Conservation (phyloP, 2,888 invertebrate genomes). For the Calameuta pallipes region DNA sequence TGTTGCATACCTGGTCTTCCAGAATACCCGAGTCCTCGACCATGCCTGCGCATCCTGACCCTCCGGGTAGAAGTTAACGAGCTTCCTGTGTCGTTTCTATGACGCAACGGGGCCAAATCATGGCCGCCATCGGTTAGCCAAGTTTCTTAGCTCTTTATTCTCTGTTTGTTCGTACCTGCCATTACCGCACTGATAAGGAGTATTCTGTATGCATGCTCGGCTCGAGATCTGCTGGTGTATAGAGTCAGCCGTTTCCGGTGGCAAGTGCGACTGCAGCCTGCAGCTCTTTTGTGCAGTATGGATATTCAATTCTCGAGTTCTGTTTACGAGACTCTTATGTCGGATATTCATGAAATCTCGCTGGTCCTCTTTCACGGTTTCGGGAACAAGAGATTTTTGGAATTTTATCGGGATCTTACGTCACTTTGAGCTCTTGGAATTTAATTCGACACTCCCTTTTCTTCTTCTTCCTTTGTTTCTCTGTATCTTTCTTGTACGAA, state of each 20-base stretch:
- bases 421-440: not conserved
- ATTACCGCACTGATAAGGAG: constrained; percentile 13
- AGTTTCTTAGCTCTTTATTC: not conserved
- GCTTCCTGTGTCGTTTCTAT: constrained; percentile 49
- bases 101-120: not conserved
- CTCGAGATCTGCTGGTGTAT: not conserved
- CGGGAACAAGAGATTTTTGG: not conserved
- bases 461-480: not conserved
- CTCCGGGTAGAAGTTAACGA: constrained; percentile 50
- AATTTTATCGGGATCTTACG: not conserved
- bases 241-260: not conserved
- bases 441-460: not conserved
- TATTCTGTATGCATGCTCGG: not conserved
- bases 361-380: not conserved
- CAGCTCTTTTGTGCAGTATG: not conserved
- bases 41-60: constrained; percentile 24
- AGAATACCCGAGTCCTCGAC: not conserved
- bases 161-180: not conserved
- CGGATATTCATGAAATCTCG: not conserved
- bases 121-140: not conserved
- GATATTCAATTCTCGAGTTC: not conserved
- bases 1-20: not conserved
- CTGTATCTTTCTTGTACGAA: not conserved
- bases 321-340: not conserved
- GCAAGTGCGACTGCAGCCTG: not conserved